Conservation (phyloP, 2,888 invertebrate species). For the Iselma pallidipennis region DNA sequence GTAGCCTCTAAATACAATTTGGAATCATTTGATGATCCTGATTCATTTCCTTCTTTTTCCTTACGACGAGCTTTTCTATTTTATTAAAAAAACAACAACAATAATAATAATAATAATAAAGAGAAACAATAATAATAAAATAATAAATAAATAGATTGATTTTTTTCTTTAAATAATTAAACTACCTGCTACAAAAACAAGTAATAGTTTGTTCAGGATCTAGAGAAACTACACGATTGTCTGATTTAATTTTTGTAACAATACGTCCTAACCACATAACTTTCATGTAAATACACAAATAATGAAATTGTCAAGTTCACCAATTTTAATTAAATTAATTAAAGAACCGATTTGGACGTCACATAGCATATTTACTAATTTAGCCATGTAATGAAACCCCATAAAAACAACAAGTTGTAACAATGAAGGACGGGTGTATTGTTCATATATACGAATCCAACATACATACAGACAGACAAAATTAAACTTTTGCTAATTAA, state of each 20-base stretch:
- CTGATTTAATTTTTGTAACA: conserved; percentile 44
- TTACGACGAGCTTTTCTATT: conserved; percentile 93
- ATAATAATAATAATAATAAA: conserved; percentile 3
- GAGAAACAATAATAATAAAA: too few relatives aligned
- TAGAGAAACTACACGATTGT: conserved; percentile 60
- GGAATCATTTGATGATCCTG: conserved; percentile 74
- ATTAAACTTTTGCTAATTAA: conserved; percentile 29
- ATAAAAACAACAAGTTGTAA: conserved; percentile 28
- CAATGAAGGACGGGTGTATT: neutral
- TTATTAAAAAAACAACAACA: conserved; percentile 49
- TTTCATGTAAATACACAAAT: neutral
- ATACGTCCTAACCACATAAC: conserved; percentile 48
- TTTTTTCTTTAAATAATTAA: too few relatives aligned
- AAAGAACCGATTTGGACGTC: neutral
- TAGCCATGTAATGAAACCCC: conserved; percentile 34
- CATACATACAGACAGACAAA: conserved; percentile 8
- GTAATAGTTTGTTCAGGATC: conserved; percentile 75
- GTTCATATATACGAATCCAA: neutral
- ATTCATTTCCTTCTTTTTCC: conserved; percentile 82
- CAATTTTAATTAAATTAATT: neutral
- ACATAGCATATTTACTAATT: too few relatives aligned
- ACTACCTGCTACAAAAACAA: conserved; percentile 75
- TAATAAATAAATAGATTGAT: too few relatives aligned
- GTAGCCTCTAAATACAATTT: conserved; percentile 95
- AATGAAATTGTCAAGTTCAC: neutral